Conservation (phyloP, 1,140 invertebrate species). For the Aphaenogaster floridana region DNA sequence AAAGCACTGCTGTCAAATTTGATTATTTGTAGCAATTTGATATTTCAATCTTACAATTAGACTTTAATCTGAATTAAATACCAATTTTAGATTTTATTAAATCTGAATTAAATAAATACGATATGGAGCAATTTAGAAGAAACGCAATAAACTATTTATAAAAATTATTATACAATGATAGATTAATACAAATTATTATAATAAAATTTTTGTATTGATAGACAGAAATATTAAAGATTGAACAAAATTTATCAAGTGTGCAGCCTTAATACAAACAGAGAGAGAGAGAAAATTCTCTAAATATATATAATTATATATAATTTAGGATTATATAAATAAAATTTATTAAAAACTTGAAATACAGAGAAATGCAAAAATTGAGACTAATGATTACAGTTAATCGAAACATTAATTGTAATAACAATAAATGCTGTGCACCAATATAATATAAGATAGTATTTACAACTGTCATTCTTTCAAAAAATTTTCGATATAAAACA, state of each 20-base stretch:
- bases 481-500: neutral
- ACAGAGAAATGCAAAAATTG: neutral
- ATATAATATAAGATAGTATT: neutral
- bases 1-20: neutral
- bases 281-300: neutral
- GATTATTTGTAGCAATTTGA: neutral
- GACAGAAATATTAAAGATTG: neutral
- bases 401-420: neutral
- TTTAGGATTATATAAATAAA: neutral
- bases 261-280: neutral
- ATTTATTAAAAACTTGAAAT: neutral
- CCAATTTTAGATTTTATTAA: neutral
- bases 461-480: neutral
- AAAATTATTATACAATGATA: neutral
- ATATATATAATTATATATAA: neutral
- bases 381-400: neutral
- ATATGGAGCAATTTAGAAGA: neutral
- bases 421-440: neutral
- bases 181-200: neutral
- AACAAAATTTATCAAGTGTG: neutral
- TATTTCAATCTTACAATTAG: neutral
- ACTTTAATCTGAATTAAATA: neutral
- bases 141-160: neutral
- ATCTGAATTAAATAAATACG: neutral
- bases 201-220: neutral